Conservation (phyloP, 1,140 invertebrate genomes). For the Neomicropteryx cornuta region DNA sequence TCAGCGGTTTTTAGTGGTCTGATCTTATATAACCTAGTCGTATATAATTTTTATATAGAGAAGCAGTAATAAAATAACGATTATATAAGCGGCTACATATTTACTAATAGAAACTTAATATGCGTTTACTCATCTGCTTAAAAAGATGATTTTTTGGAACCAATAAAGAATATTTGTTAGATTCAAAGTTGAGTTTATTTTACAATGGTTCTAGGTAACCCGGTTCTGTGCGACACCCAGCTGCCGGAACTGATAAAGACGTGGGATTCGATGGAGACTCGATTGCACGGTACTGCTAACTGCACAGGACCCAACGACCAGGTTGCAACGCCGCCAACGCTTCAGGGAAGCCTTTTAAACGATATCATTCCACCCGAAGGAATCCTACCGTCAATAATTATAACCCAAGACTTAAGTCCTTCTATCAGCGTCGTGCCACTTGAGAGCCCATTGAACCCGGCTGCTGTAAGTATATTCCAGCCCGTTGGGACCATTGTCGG, state of each 20-base stretch:
- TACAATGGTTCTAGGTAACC: constrained; percentile 55
- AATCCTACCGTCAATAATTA: constrained; percentile 20
- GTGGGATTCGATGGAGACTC: constrained; percentile 56
- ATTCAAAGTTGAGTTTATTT: constrained; percentile 14
- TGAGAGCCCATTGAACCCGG: constrained; percentile 1
- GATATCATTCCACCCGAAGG: constrained; percentile 24
- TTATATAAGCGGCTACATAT: too few species aligned
- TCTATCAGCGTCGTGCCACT: constrained; percentile 5
- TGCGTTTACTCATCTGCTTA: too few species aligned
- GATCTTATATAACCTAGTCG: too few species aligned
- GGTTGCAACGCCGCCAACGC: constrained; percentile 30
- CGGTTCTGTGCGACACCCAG: constrained; percentile 57
- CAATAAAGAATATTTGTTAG: constrained; percentile 13
- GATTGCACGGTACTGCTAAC: constrained; percentile 48
- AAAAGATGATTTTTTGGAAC: neutral
- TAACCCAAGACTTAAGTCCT: constrained; percentile 16
- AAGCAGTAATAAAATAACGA: too few species aligned
- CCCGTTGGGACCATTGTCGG: constrained; percentile 25
- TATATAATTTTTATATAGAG: too few species aligned
- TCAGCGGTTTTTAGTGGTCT: too few species aligned
- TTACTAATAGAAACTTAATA: too few species aligned
- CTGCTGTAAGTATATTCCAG: constrained; percentile 25
- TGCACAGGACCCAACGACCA: constrained; percentile 38
- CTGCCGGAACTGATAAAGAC: constrained; percentile 52
- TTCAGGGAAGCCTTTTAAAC: constrained; percentile 26